Conservation (phyloP, 2,113 vertebrate genomes). For the Glareola pratincola region DNA sequence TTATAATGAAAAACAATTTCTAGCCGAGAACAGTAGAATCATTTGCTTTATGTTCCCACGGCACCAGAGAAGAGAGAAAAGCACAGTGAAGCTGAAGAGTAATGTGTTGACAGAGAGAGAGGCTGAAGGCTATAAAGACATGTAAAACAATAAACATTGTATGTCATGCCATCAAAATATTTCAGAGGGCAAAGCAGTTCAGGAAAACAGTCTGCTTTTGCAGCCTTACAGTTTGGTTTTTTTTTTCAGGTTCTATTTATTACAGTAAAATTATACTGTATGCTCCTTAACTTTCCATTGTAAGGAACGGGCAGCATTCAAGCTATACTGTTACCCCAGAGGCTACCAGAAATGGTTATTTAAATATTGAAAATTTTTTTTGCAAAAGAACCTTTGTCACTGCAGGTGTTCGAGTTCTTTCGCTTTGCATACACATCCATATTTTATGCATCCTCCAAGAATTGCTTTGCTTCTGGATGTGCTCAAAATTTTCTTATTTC, state of each 20-base stretch:
- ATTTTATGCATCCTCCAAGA: not conserved
- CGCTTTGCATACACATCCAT: not conserved
- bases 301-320: not conserved
- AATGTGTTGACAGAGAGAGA: conserved; percentile 44
- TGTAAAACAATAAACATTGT: conserved; percentile 50
- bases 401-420: not conserved
- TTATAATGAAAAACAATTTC: conserved; percentile 66
- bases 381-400: not conserved
- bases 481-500: not conserved
- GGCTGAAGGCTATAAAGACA: conserved; percentile 39
- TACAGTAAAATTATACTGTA: not conserved
- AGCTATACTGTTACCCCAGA: not conserved
- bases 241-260: not conserved
- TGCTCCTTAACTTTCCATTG: not conserved
- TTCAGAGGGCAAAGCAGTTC: conserved; percentile 8
- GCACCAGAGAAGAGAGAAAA: conserved; percentile 39
- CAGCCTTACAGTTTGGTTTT: not conserved
- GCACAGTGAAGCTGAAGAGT: conserved; percentile 20
- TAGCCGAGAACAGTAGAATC: conserved; percentile 35
- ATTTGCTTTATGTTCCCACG: conserved; percentile 52
- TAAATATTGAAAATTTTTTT: not conserved
- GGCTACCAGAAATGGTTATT: not conserved
- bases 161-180: conserved; percentile 25
- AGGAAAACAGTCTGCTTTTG: conserved; percentile 6
- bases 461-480: not conserved